Percentiles rank a stretch among this genome's conserved stretches.
phyloP scores from a whole-genome alignment of 2,888 invertebrate species.

The Ophioninae sp. region DNA sequence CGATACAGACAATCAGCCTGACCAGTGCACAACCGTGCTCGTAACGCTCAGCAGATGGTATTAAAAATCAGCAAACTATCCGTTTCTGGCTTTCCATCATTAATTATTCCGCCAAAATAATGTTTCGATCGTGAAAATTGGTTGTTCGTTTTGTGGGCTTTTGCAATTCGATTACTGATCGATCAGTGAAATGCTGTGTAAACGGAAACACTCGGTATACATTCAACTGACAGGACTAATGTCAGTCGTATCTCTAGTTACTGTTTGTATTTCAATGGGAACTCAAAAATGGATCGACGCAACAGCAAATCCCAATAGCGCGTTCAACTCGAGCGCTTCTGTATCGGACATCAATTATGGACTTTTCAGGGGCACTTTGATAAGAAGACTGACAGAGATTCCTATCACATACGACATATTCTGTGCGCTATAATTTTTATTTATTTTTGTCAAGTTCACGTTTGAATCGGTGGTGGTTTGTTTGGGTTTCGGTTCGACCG shows the following conservation, averaged over 20 bases:
- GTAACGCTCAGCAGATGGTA: constrained; percentile 3
- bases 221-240: constrained; percentile 60
- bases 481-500: neutral
- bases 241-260: constrained; percentile 65
- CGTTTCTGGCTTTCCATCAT: neutral
- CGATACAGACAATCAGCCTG: constrained; percentile 15
- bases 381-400: constrained; percentile 61
- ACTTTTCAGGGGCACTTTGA: constrained; percentile 67
- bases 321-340: constrained; percentile 18
- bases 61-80: constrained; percentile 2
- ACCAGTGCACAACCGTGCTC: constrained; percentile 5
- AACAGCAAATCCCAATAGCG: constrained; percentile 61
- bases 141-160: neutral
- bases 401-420: constrained; percentile 65
- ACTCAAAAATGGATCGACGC: constrained; percentile 65
- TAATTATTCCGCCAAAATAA: constrained; percentile 3
- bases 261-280: constrained; percentile 64
- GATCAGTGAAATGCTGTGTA: constrained; percentile 34
- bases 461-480: neutral
- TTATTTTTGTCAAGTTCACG: neutral
- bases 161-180: neutral
- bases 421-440: constrained; percentile 57
- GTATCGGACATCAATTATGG: constrained; percentile 67
- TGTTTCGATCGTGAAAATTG: neutral
- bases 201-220: constrained; percentile 63